Conservation (phyloP, 2,888 invertebrate species). For the Callimorpha dominula region DNA sequence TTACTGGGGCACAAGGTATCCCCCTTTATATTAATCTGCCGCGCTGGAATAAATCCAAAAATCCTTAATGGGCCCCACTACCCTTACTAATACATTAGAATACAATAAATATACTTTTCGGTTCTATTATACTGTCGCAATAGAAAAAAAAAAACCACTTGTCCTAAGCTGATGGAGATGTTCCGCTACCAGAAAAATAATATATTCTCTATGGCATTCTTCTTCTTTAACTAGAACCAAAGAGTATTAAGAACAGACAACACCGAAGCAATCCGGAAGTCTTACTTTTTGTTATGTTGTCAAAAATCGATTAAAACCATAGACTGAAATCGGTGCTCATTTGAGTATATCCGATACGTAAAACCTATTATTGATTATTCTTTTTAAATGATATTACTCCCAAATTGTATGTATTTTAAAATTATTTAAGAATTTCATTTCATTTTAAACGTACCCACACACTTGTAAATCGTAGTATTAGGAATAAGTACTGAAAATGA, state of each 20-base stretch:
- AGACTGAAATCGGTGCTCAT: slow-evolving; percentile 25
- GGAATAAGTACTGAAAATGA: slow-evolving; percentile 31
- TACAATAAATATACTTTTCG: no score
- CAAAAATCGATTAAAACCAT: slow-evolving; percentile 44
- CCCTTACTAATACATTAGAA: no score
- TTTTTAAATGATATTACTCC: not conserved
- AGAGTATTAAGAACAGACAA: not conserved
- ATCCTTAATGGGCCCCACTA: no score
- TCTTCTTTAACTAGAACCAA: no score
- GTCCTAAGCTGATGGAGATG: no score
- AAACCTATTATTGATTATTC: not conserved
- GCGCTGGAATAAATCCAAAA: no score
- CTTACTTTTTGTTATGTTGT: not conserved
- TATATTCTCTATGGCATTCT: no score
- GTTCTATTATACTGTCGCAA: no score
- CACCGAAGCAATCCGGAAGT: not conserved
- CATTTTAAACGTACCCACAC: not conserved
- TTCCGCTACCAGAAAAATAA: no score
- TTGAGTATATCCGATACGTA: slow-evolving; percentile 30
- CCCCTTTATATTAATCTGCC: no score
- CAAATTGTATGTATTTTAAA: not conserved
- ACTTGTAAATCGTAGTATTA: not conserved
- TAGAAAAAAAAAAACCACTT: no score
- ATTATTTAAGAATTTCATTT: not conserved
- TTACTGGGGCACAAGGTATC: no score